Evolutionary conservation across 2,888 invertebrate species (phyloP), one percentile per base, ranked within the genome.

Genomic region (Tetropium fuscum): DNA sequence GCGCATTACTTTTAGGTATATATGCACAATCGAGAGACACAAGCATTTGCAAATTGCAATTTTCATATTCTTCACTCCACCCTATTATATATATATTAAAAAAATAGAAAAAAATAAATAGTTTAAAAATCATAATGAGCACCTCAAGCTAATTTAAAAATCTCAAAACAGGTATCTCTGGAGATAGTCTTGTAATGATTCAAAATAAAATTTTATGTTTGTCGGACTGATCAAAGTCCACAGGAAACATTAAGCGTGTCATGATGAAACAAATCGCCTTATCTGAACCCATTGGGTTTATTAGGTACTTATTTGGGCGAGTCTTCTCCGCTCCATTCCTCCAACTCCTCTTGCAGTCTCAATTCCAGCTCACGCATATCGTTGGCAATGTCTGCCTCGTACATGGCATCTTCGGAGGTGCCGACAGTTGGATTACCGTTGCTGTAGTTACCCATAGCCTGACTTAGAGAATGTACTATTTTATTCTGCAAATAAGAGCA

Each of bases 291-390:
- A 78, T 80, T 78, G 79, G 80, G 79, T 80, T 81, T 73, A 78
- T 71, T n/a, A n/a, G n/a, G n/a, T 22, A 58, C 43, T 68, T 62
- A 70, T 54, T 74, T 74, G 7, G 72, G 72, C 15, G 70, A 86
- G 66, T 86, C 86, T 70, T 87, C 87, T 66, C 84, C 86, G 56
- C 86, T 87, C 87, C 88, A 87, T 71, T 88, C 87, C 75, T 88
- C 88, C 45, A 90, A 76, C 74, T 90, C 89, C 64, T 87, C 87
- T 71, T 90, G 87, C 82, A 88, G 85, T 63, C 87, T 84, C 68
- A 87, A 80, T 74, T 88, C 88, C 54, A 88, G 77, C 72, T 88
- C 87, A 10, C 87, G 82, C 85, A 89, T 89, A 70, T 88, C 88
- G 69, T 88, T 88, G 32, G 88, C 89, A 61, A 90, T 88, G 58